Evolutionary conservation across 2,797 vertebrate genomes (phyloP).

Genomic region (Glyptemys insculpta): DNA sequence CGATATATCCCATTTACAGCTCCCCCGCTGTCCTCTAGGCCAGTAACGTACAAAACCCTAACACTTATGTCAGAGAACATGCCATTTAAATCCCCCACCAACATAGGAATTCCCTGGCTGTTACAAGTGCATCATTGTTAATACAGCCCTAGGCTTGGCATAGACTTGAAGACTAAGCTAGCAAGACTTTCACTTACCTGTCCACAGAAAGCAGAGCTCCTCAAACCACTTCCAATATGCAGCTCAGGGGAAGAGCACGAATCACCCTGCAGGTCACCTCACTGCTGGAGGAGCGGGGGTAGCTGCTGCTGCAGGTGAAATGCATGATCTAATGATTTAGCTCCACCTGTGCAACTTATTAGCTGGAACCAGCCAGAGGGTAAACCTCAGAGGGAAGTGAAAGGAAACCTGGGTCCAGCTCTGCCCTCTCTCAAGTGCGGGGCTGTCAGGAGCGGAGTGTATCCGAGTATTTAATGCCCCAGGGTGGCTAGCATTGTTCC

Average conservation of each 20-base stretch:
- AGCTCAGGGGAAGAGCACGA: neutral
- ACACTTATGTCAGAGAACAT: fast-evolving
- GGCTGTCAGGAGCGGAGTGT: neutral
- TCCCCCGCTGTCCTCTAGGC: too few species aligned
- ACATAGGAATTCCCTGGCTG: neutral
- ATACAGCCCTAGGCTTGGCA: fast-evolving
- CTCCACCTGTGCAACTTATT: neutral
- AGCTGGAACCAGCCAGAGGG: neutral
- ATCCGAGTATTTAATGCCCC: neutral
- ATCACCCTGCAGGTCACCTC: neutral
- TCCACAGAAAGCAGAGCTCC: fast-evolving
- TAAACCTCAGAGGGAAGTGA: neutral
- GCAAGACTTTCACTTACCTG: neutral
- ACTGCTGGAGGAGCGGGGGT: fast-evolving
- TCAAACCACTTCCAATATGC: neutral
- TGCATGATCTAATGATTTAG: neutral
- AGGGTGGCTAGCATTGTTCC: neutral
- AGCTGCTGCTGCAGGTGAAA: neutral
- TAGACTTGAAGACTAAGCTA: fast-evolving
- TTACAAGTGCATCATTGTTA: fast-evolving
- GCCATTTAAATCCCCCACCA: neutral
- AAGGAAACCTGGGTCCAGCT: too few species aligned
- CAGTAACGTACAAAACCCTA: fast-evolving
- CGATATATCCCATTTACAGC: too few species aligned
- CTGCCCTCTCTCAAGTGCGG: neutral